These are phyloP conservation scores for Epinephelus moara DNA, from an alignment of 2,113 vertebrate species.

Conservation along the genomic window DNA sequence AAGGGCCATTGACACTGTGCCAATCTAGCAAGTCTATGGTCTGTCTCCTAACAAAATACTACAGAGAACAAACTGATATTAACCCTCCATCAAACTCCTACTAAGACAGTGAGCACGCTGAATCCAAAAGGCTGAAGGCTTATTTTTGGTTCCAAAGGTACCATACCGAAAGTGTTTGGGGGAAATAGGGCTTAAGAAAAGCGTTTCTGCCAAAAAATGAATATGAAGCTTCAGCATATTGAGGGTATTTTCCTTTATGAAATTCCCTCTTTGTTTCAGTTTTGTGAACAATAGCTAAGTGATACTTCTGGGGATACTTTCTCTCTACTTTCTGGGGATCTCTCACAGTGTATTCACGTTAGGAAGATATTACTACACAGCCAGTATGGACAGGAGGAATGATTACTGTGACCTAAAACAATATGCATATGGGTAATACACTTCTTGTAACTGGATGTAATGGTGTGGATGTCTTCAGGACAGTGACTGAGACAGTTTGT, in stretches of 20 bases:
- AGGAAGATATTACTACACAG: background rate
- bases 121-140: no score
- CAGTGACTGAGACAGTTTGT: background rate
- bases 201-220: no score
- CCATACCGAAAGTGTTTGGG: no score
- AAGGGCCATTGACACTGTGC: no score
- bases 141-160: no score
- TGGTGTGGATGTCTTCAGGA: background rate
- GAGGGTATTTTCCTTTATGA: background rate
- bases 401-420: background rate
- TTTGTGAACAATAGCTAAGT: background rate
- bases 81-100: background rate
- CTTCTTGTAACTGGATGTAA: background rate
- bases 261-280: no score
- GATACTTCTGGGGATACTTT: no score
- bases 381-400: background rate
- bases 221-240: background rate
- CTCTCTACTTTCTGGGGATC: no score
- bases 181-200: no score
- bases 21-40: background rate
- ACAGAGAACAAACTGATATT: background rate
- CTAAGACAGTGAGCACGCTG: background rate
- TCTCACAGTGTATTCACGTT: background rate
- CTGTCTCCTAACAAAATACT: background rate
- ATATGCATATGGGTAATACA: background rate